phyloP scores from a whole-genome alignment of 2,113 vertebrate species.

The Sus scrofa region DNA sequence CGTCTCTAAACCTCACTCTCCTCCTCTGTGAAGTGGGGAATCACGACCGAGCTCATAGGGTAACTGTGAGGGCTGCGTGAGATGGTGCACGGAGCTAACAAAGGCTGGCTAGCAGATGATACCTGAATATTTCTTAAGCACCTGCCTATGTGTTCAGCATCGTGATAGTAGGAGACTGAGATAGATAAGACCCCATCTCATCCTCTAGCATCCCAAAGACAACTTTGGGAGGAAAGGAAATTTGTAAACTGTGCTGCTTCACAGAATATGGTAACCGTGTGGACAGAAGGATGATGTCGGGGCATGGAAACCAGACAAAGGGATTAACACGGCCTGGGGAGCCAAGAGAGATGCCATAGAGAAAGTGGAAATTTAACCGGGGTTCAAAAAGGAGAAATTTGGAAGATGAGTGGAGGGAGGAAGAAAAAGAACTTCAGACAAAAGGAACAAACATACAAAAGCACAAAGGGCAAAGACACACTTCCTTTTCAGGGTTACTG shows the following conservation, averaged over 20 bases:
- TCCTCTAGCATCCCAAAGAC: neutral
- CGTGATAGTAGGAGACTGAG: neutral
- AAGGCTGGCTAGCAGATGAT: neutral
- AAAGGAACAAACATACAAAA: neutral
- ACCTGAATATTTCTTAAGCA: neutral
- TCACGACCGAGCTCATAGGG: neutral
- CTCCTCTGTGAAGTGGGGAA: neutral
- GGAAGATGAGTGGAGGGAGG: neutral
- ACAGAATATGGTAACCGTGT: neutral
- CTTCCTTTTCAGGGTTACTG: neutral
- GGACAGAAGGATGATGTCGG: neutral
- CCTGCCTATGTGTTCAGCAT: neutral
- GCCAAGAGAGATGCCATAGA: neutral
- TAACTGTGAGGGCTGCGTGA: neutral
- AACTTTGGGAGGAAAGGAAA: neutral
- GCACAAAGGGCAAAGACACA: neutral
- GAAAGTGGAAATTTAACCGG: neutral
- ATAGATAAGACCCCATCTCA: neutral
- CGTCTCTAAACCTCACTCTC: neutral
- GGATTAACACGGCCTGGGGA: neutral
- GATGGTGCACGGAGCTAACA: neutral
- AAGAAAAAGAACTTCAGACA: neutral
- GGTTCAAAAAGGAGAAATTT: constrained; percentile 54
- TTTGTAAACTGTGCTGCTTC: neutral
- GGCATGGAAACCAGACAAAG: neutral